Conservation (phyloP, 2,797 vertebrate species). For the Nyctalus aviator region DNA sequence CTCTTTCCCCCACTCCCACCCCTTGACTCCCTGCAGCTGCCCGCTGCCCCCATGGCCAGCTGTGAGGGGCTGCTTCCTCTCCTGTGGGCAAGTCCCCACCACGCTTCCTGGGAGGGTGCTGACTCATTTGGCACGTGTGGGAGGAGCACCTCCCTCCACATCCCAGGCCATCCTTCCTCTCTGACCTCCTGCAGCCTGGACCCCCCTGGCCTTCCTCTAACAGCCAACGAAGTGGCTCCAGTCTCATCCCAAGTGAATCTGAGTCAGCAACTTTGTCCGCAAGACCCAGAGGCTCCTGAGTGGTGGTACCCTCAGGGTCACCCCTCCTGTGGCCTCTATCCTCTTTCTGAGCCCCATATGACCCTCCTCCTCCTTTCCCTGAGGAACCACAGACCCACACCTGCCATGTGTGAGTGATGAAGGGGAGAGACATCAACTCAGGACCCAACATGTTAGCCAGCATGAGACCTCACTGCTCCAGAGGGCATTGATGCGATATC, state of each 20-base stretch:
- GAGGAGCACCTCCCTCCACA: neutral
- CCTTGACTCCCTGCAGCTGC: slow-evolving; percentile 30
- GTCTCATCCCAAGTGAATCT: neutral
- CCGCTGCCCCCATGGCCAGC: neutral
- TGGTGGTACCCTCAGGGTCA: neutral
- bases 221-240: fast-evolving
- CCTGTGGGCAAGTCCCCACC: neutral
- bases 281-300: neutral
- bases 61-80: slow-evolving; percentile 75
- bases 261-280: neutral
- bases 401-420: neutral
- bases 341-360: neutral
- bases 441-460: neutral
- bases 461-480: neutral
- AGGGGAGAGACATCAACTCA: neutral
- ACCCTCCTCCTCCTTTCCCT: neutral
- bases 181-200: neutral
- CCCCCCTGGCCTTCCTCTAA: neutral
- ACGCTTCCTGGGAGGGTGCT: neutral
- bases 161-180: neutral
- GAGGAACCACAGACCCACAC: neutral
- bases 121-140: neutral
- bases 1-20: neutral
- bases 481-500: neutral
- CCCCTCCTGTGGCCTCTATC: neutral